phyloP scores from a whole-genome alignment of 37 sponge, comb jelly and placozoan species.

The Chondrilla cf. caribensis region DNA sequence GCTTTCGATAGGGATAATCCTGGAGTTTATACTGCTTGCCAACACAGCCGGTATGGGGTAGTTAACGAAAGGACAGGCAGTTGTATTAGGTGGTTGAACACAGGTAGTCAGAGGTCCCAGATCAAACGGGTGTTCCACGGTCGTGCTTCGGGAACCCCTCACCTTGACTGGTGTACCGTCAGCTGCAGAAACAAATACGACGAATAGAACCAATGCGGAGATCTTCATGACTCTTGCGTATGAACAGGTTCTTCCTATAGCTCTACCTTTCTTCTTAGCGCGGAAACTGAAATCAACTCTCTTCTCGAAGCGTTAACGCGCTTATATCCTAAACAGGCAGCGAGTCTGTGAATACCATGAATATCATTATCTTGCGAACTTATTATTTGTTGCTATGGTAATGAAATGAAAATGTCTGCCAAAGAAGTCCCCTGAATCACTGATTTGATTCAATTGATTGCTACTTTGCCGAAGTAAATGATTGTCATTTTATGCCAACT shows the following conservation, averaged over 20 bases:
- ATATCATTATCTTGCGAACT: not conserved
- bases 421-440: not conserved
- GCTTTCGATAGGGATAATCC: not conserved
- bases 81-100: not conserved
- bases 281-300: too few species aligned
- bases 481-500: too few species aligned
- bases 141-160: not conserved
- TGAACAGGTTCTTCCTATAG: too few species aligned
- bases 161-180: not conserved
- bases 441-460: too few species aligned
- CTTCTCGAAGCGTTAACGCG: too few species aligned
- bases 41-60: not conserved
- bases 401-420: not conserved
- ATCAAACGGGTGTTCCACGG: not conserved
- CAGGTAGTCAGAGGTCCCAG: not conserved
- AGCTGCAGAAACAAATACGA: not conserved
- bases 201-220: not conserved
- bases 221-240: not conserved
- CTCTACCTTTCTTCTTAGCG: too few species aligned
- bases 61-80: not conserved
- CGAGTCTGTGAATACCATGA: constrained; percentile 5
- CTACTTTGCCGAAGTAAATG: too few species aligned
- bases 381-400: not conserved
- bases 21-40: not conserved
- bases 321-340: not conserved